These are phyloP conservation scores for Camponotus floridanus DNA, from an alignment of 1,140 invertebrate genomes.

Conservation along the genomic window DNA sequence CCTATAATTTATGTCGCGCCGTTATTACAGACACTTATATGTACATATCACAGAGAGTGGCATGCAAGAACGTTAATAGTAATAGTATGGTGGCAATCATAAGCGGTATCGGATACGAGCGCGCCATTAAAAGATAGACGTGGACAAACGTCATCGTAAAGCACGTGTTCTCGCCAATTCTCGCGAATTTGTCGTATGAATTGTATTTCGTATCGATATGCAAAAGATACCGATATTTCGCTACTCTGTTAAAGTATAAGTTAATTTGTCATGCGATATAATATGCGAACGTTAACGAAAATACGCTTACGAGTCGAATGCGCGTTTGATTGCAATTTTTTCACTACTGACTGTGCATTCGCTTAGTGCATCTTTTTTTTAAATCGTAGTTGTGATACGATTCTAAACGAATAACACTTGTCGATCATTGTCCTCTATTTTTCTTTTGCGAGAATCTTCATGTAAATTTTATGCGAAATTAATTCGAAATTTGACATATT, in stretches of 20 bases:
- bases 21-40: background rate
- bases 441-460: background rate
- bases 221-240: conserved; percentile 30
- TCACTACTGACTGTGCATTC: background rate
- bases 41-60: background rate
- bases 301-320: conserved; percentile 14
- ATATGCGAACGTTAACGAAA: conserved; percentile 52
- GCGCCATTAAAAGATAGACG: conserved; percentile 37
- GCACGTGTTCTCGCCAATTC: background rate
- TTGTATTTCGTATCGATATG: background rate
- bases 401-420: background rate
- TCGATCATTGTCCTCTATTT: background rate
- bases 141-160: conserved; percentile 15
- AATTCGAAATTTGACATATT: background rate
- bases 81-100: conserved; percentile 1
- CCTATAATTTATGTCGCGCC: background rate
- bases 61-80: background rate
- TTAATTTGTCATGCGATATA: conserved; percentile 27
- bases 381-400: background rate
- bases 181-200: background rate
- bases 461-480: background rate
- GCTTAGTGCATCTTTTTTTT: background rate
- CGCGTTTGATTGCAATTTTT: conserved; percentile 26
- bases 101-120: conserved; percentile 33
- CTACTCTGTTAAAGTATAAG: conserved; percentile 13